A percentile compares a stretch with the other conserved stretches of the same genome.
Conservation (phyloP, 1,140 invertebrate species). For the Ylistrum balloti region DNA sequence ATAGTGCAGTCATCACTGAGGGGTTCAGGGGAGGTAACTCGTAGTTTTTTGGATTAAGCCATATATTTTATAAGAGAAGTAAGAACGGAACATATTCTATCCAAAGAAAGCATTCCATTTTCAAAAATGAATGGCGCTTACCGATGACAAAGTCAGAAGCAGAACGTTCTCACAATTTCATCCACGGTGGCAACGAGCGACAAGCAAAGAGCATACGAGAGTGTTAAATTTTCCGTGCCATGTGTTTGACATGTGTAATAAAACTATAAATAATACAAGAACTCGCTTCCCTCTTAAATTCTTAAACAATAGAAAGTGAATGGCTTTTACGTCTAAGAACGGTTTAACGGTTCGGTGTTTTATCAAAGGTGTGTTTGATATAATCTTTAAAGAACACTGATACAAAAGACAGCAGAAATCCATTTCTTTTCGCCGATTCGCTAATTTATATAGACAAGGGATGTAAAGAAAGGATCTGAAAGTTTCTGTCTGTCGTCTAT, state of each 20-base stretch:
- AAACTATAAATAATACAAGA: not conserved
- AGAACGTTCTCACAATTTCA: too few relatives aligned
- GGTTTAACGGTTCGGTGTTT: not conserved
- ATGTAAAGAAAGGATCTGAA: not conserved
- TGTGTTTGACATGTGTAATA: not conserved
- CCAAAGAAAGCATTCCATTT: too few relatives aligned
- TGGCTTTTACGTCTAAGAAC: not conserved
- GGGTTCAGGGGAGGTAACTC: too few relatives aligned
- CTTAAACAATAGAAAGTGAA: not conserved
- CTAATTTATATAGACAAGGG: not conserved
- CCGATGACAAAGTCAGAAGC: too few relatives aligned
- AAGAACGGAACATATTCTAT: too few relatives aligned
- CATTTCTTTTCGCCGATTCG: not conserved
- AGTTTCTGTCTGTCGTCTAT: not conserved
- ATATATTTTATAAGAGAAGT: too few relatives aligned
- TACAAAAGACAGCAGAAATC: conserved; percentile 8
- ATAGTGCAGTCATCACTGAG: too few relatives aligned
- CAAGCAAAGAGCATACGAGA: too few relatives aligned
- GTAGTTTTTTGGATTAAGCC: too few relatives aligned
- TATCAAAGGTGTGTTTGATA: not conserved
- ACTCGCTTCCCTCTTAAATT: too few relatives aligned
- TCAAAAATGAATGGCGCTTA: too few relatives aligned
- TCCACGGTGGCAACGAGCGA: too few relatives aligned
- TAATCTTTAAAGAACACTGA: not conserved
- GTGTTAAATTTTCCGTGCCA: not conserved